Conservation (phyloP, 1,140 invertebrate species). For the Habropoda laboriosa region DNA sequence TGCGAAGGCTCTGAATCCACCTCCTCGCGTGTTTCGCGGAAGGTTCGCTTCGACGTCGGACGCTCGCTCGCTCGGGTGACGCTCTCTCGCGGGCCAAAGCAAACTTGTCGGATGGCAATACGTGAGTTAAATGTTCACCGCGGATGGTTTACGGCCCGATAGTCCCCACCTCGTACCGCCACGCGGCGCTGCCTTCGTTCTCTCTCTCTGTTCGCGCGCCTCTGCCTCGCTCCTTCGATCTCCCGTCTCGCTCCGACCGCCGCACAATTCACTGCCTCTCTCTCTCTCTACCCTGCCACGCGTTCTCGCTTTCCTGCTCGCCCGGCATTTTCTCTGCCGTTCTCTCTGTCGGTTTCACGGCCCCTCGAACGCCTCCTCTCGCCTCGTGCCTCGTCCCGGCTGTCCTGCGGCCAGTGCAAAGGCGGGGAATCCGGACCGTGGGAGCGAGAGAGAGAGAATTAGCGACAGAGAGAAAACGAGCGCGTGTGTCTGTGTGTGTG, state of each 20-base stretch:
- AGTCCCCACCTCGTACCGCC: conserved; percentile 80
- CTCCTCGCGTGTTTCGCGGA: conserved; percentile 62
- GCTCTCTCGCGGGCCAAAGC: conserved; percentile 81
- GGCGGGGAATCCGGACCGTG: conserved; percentile 72
- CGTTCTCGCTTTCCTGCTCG: conserved; percentile 30
- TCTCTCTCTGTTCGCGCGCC: conserved; percentile 62
- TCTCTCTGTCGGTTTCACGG: conserved; percentile 78
- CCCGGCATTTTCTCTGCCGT: conserved; percentile 21
- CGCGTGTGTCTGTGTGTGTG: too few species aligned
- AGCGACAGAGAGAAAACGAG: conserved; percentile 53
- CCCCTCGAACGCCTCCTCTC: conserved; percentile 62
- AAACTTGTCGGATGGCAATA: conserved; percentile 83
- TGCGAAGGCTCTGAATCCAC: conserved; percentile 41
- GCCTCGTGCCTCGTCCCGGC: conserved; percentile 64
- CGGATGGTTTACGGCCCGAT: conserved; percentile 82
- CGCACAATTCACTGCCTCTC: conserved; percentile 54
- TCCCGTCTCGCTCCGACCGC: conserved; percentile 24
- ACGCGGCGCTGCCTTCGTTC: conserved; percentile 80
- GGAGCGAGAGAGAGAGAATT: conserved; percentile 53
- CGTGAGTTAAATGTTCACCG: conserved; percentile 83
- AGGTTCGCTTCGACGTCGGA: conserved; percentile 55
- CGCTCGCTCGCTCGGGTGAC: conserved; percentile 76
- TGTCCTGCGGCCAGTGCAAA: conserved; percentile 73
- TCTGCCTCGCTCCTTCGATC: conserved; percentile 51
- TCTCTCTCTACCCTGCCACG: conserved; percentile 36